Conservation (phyloP, 2,888 invertebrate species). For the Muschampia plurimacula region DNA sequence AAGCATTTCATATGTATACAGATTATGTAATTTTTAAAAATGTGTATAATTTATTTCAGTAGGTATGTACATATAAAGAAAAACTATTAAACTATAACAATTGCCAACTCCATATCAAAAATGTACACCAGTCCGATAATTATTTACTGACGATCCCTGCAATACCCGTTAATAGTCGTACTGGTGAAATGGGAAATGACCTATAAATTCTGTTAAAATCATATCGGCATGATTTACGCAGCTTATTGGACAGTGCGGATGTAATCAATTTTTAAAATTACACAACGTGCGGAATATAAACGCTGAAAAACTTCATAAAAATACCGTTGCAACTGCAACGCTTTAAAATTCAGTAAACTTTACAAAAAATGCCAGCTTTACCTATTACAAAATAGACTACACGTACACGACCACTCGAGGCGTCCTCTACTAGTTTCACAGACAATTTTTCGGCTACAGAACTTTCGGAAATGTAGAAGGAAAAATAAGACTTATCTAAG, state of each 20-base stretch:
- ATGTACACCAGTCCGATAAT: slow-evolving; percentile 21
- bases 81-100: too few relatives aligned
- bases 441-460: slow-evolving; percentile 32
- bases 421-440: slow-evolving; percentile 8
- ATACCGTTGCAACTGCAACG: not conserved
- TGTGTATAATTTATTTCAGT: too few relatives aligned
- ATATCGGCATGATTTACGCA: slow-evolving; percentile 36
- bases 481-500: slow-evolving; percentile 23
- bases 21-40: too few relatives aligned
- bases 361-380: not conserved
- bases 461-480: slow-evolving; percentile 18
- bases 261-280: slow-evolving; percentile 34
- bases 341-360: not conserved
- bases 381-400: slow-evolving; percentile 8
- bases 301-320: slow-evolving; percentile 18
- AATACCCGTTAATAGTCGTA: slow-evolving; percentile 22
- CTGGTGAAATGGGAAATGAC: slow-evolving; percentile 32
- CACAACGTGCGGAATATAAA: slow-evolving; percentile 22
- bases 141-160: slow-evolving; percentile 26
- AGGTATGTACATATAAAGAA: too few relatives aligned
- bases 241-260: slow-evolving; percentile 34
- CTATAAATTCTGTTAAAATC: slow-evolving; percentile 37
- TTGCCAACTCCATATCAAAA: not conserved
- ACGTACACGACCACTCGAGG: slow-evolving; percentile 1
- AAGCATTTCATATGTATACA: too few relatives aligned